Evolutionary conservation across 2,797 vertebrate species (phyloP).

Genomic region (Phoeniculus purpureus): DNA sequence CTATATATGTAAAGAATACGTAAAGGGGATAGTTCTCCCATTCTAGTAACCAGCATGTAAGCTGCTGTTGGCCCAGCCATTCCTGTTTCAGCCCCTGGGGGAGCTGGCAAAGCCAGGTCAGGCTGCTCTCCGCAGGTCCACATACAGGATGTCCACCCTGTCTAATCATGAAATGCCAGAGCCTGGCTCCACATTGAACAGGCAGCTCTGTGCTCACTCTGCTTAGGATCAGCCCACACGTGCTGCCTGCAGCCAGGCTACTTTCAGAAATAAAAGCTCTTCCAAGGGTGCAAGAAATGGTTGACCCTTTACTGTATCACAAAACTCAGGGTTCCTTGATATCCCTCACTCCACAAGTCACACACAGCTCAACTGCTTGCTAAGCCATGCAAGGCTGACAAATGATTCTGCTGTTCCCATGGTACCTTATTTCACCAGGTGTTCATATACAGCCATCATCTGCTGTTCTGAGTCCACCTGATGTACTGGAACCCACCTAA

Average conservation of each 20-base stretch:
- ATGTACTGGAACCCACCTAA: no score
- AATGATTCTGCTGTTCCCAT: accelerated
- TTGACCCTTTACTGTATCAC: accelerated
- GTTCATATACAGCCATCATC: no score
- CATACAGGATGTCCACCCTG: accelerated
- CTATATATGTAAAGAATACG: neutral
- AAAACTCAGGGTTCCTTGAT: neutral
- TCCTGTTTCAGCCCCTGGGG: neutral
- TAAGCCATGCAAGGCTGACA: neutral
- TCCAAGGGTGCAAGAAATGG: neutral
- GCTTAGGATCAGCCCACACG: accelerated
- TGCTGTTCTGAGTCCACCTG: no score
- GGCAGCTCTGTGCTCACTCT: neutral
- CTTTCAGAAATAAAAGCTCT: neutral
- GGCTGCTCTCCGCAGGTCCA: neutral
- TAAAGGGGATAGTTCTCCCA: accelerated
- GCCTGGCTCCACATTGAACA: accelerated
- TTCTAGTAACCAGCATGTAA: accelerated
- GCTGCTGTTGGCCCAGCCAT: no score
- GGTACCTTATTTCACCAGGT: accelerated
- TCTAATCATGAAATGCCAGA: neutral
- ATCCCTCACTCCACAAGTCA: neutral
- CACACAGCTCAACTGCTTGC: no score
- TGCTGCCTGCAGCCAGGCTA: neutral
- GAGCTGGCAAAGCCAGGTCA: neutral